phyloP scores from a whole-genome alignment of 2,888 invertebrate species.

The Psylliodes chrysocephalus region DNA sequence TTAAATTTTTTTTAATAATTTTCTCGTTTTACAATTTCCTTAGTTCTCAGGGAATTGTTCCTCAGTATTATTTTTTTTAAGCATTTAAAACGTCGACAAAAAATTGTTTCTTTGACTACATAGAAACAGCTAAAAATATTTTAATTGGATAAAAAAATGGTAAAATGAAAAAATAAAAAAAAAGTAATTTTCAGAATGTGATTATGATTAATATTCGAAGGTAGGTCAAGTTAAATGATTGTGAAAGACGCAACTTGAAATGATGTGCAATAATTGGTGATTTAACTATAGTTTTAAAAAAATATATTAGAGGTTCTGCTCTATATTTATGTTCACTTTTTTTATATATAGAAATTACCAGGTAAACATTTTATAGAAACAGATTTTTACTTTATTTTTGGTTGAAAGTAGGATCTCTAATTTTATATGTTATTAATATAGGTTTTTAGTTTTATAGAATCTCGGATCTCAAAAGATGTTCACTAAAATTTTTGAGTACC shows the following conservation, averaged over 20 bases:
- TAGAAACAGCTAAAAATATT: no score
- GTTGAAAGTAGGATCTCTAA: conserved; percentile 54
- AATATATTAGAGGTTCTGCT: conserved; percentile 50
- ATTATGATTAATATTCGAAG: no score
- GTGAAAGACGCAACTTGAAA: conserved; percentile 46
- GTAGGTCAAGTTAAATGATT: conserved; percentile 40
- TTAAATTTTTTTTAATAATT: conserved; percentile 15
- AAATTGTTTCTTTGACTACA: no score
- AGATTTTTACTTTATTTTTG: conserved; percentile 38
- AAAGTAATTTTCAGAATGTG: no score
- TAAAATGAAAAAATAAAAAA: no score
- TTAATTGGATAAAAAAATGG: no score
- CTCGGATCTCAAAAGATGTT: conserved; percentile 56
- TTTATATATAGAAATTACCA: conserved; percentile 37
- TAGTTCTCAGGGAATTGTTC: conserved; percentile 15
- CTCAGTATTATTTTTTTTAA: no score
- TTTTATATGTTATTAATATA: conserved; percentile 45
- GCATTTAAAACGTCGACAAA: no score
- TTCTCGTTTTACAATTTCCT: conserved; percentile 10
- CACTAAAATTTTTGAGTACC: conserved; percentile 45
- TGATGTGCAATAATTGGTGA: conserved; percentile 55
- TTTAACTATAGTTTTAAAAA: conserved; percentile 42
- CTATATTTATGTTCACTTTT: conserved; percentile 41
- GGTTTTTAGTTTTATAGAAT: conserved; percentile 49
- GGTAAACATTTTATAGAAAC: conserved; percentile 31